Evolutionary conservation across 2,113 vertebrate genomes (phyloP).

Genomic region (Melozone crissalis): DNA sequence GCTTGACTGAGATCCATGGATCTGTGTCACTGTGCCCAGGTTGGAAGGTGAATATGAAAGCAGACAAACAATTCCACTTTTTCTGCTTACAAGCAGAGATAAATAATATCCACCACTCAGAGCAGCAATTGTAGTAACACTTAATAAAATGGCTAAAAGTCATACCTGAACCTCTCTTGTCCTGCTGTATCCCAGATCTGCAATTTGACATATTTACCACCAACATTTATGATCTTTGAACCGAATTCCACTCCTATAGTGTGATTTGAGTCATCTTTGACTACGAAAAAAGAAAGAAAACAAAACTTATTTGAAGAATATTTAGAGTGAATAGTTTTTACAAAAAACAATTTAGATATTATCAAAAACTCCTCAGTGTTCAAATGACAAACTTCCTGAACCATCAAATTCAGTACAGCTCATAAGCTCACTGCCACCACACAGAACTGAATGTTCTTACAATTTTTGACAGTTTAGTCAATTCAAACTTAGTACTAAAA

Average conservation of each 20-base stretch:
- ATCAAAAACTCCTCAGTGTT: background rate
- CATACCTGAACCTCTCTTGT: slow-evolving; percentile 82
- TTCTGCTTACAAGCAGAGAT: background rate
- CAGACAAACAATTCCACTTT: background rate
- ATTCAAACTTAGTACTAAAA: background rate
- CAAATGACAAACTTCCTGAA: background rate
- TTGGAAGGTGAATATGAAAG: background rate
- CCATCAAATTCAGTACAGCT: background rate
- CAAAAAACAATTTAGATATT: background rate
- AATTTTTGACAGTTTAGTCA: background rate
- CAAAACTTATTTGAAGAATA: background rate
- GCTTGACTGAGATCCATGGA: background rate
- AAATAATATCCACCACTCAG: background rate
- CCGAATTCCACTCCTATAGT: slow-evolving; percentile 84
- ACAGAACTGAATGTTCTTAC: background rate
- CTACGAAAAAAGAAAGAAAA: slow-evolving; percentile 52
- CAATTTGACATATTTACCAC: slow-evolving; percentile 84
- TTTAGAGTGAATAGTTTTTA: background rate
- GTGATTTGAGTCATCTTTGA: slow-evolving; percentile 83
- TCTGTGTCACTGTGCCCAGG: accelerated
- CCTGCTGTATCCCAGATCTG: slow-evolving; percentile 85
- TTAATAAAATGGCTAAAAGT: background rate
- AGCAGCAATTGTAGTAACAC: background rate
- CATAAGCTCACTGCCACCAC: background rate
- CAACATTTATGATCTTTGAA: slow-evolving; percentile 83